Percentiles rank a stretch among this genome's conserved stretches.
phyloP scores from a whole-genome alignment of 2,113 vertebrate genomes.

The Crotalus tigris region DNA sequence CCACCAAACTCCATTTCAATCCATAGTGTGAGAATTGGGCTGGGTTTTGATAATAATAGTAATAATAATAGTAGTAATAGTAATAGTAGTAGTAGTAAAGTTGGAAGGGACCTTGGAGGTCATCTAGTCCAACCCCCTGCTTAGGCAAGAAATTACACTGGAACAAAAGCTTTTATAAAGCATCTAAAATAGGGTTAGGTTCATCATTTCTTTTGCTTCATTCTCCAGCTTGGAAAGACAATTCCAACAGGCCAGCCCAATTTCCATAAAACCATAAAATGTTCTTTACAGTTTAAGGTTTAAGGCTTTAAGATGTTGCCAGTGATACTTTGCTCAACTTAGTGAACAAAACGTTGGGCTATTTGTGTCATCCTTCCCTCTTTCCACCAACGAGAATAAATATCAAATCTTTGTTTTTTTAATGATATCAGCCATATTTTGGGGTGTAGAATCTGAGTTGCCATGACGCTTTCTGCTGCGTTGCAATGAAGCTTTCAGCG shows the following conservation, averaged over 20 bases:
- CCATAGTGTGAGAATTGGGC: not conserved
- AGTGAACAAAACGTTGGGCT: not conserved
- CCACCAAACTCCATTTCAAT: not conserved
- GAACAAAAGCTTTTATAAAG: not conserved
- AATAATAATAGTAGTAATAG: fast-evolving
- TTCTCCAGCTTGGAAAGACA: not conserved
- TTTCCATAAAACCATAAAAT: not conserved
- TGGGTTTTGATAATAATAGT: not conserved
- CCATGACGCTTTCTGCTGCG: not conserved
- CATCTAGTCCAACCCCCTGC: too few relatives aligned
- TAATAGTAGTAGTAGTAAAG: too few relatives aligned
- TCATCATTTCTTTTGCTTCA: not conserved
- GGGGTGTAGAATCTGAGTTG: not conserved
- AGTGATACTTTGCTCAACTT: not conserved
- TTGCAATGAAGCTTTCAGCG: not conserved
- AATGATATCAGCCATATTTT: not conserved
- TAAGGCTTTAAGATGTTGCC: not conserved
- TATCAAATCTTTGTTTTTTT: not conserved
- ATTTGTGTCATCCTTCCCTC: not conserved
- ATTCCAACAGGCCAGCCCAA: not conserved
- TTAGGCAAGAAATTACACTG: not conserved
- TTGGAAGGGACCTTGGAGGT: too few relatives aligned
- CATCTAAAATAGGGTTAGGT: not conserved
- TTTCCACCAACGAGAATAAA: not conserved
- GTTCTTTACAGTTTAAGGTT: not conserved